Evolutionary conservation across 64 coral and sea anemone genomes (phyloP).

Genomic region (Montipora sp.): DNA sequence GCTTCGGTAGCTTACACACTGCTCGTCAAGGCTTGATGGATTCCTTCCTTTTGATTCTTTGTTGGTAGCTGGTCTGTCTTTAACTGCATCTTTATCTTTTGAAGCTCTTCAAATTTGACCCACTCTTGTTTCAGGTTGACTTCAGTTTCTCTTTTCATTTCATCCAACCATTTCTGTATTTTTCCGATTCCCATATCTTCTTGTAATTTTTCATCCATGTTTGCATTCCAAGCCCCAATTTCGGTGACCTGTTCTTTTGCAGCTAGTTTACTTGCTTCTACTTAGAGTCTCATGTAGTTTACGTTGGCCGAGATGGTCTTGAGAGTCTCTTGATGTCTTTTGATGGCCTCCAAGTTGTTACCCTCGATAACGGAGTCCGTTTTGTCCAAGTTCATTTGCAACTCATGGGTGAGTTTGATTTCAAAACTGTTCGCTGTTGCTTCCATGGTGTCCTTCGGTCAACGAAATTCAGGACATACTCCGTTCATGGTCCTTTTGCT

Average conservation of each 20-base stretch:
- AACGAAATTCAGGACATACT: too few species aligned
- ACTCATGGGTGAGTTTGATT: background rate
- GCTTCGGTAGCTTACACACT: too few species aligned
- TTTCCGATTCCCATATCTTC: too few species aligned
- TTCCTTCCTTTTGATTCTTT: too few species aligned
- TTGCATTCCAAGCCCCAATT: background rate
- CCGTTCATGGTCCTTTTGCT: background rate
- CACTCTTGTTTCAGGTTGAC: too few species aligned
- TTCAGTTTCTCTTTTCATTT: too few species aligned
- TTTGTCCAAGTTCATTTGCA: background rate
- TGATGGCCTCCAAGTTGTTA: background rate
- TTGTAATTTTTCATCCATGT: background rate
- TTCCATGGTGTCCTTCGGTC: background rate
- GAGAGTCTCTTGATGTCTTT: slow-evolving; percentile 1
- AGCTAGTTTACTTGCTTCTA: background rate
- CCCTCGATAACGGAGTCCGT: background rate
- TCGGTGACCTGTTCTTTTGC: background rate
- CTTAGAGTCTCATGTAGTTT: background rate
- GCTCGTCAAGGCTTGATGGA: too few species aligned
- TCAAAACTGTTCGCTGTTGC: background rate
- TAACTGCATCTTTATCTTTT: too few species aligned
- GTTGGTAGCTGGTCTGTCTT: too few species aligned
- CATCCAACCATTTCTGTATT: too few species aligned
- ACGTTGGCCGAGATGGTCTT: background rate
- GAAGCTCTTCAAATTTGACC: too few species aligned